Conservation (phyloP, 64 coral and sea anemone genomes). For the Acropora tenuis region DNA sequence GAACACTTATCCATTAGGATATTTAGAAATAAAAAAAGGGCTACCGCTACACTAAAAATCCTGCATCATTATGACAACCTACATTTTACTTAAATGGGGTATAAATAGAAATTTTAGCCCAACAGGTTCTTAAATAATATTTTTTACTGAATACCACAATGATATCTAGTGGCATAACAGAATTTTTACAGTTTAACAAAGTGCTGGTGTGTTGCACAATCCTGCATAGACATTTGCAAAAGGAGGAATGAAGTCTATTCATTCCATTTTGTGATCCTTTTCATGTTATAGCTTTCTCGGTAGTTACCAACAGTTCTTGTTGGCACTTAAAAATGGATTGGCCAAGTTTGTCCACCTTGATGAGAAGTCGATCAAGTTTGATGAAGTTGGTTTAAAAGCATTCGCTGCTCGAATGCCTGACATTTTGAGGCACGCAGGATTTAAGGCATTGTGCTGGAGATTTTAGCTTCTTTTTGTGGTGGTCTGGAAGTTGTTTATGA, state of each 20-base stretch:
- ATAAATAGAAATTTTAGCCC: too few species aligned
- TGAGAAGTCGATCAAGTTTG: constrained; percentile 25
- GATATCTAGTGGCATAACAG: constrained; percentile 2
- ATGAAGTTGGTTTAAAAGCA: constrained; percentile 42
- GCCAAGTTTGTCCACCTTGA: constrained; percentile 10
- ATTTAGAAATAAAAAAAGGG: too few species aligned
- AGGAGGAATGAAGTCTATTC: neutral
- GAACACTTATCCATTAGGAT: too few species aligned
- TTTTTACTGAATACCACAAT: neutral
- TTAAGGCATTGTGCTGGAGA: constrained; percentile 33
- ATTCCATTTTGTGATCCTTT: neutral
- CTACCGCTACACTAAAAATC: too few species aligned
- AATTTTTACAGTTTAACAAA: neutral
- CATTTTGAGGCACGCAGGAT: constrained; percentile 23
- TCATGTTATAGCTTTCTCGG: constrained; percentile 13
- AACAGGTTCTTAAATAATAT: neutral
- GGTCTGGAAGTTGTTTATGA: constrained; percentile 29
- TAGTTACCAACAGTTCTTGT: constrained; percentile 10
- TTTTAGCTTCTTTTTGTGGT: constrained; percentile 35
- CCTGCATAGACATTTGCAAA: too few species aligned
- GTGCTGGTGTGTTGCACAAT: neutral
- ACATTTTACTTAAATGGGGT: too few species aligned
- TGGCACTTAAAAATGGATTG: constrained; percentile 7
- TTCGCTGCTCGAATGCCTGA: constrained; percentile 22
- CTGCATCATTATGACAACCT: too few species aligned